phyloP scores from a whole-genome alignment of 2,888 invertebrate genomes.

The Lasioglossum marginatum region DNA sequence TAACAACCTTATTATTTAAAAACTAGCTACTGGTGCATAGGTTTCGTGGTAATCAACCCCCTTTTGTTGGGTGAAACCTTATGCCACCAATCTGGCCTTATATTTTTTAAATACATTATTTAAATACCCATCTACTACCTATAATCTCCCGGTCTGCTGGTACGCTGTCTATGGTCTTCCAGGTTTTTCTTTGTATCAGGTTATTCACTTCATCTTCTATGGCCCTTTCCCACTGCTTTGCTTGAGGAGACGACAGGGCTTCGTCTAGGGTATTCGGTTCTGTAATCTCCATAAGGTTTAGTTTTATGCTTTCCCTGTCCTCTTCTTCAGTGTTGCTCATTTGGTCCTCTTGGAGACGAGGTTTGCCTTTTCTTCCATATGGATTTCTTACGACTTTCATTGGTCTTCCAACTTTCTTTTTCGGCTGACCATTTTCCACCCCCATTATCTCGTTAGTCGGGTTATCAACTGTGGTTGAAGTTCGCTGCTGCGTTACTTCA shows the following conservation, averaged over 20 bases:
- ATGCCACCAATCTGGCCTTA: slow-evolving; percentile 16
- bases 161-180: neutral
- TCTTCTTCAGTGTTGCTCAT: neutral
- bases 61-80: slow-evolving; percentile 8
- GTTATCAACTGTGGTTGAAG: neutral
- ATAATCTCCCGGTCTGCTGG: neutral
- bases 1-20: neutral
- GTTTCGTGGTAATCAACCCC: neutral
- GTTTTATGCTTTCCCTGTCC: slow-evolving; percentile 1
- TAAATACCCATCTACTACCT: slow-evolving; percentile 22
- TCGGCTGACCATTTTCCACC: neutral
- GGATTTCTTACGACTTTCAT: slow-evolving; percentile 10
- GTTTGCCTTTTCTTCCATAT: slow-evolving; percentile 7
- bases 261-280: neutral
- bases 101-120: no score
- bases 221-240: slow-evolving; percentile 7
- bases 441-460: neutral
- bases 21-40: slow-evolving; percentile 4
- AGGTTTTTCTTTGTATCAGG: neutral
- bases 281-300: neutral
- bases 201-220: slow-evolving; percentile 10
- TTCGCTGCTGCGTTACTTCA: neutral
- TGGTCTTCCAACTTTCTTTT: neutral
- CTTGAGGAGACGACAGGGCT: neutral
- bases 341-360: slow-evolving; percentile 2